phyloP scores from a whole-genome alignment of 2,797 vertebrate species.

The Squalus acanthias region DNA sequence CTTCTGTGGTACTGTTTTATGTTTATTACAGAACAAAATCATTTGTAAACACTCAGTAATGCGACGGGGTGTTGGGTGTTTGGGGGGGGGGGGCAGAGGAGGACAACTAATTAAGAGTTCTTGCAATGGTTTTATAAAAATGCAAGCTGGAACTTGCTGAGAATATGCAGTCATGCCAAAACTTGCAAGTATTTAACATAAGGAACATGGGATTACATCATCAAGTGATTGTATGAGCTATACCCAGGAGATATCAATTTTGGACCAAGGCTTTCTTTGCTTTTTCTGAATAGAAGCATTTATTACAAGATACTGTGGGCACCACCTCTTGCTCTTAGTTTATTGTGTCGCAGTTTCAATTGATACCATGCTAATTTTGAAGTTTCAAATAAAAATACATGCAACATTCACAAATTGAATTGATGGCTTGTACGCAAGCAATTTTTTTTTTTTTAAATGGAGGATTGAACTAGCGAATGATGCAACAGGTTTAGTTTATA shows the following conservation, averaged over 20 bases:
- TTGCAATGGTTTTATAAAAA: neutral
- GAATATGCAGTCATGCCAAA: neutral
- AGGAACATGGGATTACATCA: neutral
- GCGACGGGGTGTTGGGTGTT: neutral
- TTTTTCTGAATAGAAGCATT: neutral
- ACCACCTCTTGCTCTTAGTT: neutral
- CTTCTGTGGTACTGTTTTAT: neutral
- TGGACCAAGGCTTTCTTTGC: neutral
- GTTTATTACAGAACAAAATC: neutral
- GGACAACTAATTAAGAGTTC: neutral
- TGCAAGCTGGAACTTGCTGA: neutral
- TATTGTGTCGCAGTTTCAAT: neutral
- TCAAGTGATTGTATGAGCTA: neutral
- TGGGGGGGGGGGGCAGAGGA: neutral
- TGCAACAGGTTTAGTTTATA: neutral
- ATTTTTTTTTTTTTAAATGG: neutral
- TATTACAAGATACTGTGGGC: neutral
- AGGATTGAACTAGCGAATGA: too few relatives aligned
- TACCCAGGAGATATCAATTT: neutral
- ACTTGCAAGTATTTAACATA: neutral
- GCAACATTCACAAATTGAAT: neutral
- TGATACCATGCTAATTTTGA: neutral
- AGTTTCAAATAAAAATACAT: slow-evolving; percentile 6
- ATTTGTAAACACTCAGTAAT: neutral
- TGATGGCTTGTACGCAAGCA: neutral